Conservation (phyloP, 2,797 vertebrate species). For the Melanotaenia nigrans region DNA sequence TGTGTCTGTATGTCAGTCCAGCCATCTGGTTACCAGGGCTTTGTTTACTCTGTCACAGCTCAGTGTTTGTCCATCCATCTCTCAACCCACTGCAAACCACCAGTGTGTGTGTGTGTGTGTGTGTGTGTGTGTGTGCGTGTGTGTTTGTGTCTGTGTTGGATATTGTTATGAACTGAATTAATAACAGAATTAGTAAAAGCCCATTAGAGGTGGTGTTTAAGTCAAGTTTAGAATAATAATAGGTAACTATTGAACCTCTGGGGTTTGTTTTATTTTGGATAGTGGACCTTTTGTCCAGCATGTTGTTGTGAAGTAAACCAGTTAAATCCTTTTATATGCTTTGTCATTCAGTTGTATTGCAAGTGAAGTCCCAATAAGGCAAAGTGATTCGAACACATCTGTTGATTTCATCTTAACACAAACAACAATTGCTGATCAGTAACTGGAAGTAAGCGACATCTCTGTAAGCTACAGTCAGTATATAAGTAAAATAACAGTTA, state of each 20-base stretch:
- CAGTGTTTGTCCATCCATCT: conserved; percentile 94
- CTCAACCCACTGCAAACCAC: conserved; percentile 84
- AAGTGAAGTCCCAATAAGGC: not conserved
- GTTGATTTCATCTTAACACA: not conserved
- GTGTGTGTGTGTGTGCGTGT: conserved; percentile 6
- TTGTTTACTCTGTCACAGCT: conserved; percentile 92
- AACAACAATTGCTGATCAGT: no score
- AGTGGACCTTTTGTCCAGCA: not conserved
- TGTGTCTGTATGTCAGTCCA: conserved; percentile 64
- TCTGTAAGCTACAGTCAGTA: no score
- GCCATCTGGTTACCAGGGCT: conserved; percentile 91
- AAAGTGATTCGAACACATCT: not conserved
- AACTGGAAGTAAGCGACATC: no score
- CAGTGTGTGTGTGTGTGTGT: conserved; percentile 4
- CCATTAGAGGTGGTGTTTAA: not conserved
- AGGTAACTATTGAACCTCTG: not conserved
- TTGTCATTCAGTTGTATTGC: not conserved
- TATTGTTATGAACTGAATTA: not conserved
- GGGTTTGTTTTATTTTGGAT: not conserved
- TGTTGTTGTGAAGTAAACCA: not conserved
- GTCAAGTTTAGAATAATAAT: not conserved
- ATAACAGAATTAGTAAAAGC: not conserved
- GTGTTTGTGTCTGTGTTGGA: conserved; percentile 15
- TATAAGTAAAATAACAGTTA: no score
- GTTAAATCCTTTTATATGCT: no score